phyloP scores from a whole-genome alignment of 1,140 invertebrate genomes.

The Ericerus pela region DNA sequence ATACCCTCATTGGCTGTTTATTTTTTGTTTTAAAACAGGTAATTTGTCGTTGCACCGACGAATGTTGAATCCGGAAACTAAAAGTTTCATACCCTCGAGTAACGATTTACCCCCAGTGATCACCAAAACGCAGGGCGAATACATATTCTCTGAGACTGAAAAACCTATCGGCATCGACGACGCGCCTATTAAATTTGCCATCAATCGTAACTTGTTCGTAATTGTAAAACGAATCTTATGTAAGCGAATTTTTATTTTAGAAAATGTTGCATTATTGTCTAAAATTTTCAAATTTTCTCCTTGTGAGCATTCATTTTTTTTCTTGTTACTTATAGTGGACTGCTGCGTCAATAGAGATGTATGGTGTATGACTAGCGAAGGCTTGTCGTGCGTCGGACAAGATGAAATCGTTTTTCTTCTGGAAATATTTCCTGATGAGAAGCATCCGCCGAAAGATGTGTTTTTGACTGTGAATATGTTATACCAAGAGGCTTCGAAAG shows the following conservation, averaged over 20 bases:
- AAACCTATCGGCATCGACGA: conserved; percentile 24
- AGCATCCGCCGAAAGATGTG: conserved; percentile 54
- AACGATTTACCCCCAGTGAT: conserved; percentile 23
- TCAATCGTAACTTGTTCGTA: conserved; percentile 63
- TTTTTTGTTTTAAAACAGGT: background rate
- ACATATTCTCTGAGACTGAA: conserved; percentile 19
- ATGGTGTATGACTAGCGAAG: conserved; percentile 66
- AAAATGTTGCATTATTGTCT: conserved; percentile 4
- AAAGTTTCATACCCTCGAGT: conserved; percentile 20
- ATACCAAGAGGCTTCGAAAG: conserved; percentile 62
- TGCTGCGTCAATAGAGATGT: conserved; percentile 66
- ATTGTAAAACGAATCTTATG: conserved; percentile 45
- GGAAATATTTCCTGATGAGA: conserved; percentile 54
- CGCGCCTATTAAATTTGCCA: conserved; percentile 53
- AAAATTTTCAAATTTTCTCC: background rate
- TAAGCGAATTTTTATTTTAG: background rate
- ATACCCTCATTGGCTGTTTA: too few relatives aligned
- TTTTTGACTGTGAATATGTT: conserved; percentile 59
- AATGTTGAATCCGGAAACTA: conserved; percentile 23
- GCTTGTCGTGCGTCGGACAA: conserved; percentile 66
- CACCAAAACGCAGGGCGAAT: conserved; percentile 18
- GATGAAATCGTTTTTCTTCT: conserved; percentile 71
- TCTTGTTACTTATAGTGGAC: conserved; percentile 47
- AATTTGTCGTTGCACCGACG: conserved; percentile 14
- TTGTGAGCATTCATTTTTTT: background rate